Evolutionary conservation across 2,888 invertebrate species (phyloP), one percentile per base, ranked within the genome.

Genomic region (Prionchulus punctatus): DNA sequence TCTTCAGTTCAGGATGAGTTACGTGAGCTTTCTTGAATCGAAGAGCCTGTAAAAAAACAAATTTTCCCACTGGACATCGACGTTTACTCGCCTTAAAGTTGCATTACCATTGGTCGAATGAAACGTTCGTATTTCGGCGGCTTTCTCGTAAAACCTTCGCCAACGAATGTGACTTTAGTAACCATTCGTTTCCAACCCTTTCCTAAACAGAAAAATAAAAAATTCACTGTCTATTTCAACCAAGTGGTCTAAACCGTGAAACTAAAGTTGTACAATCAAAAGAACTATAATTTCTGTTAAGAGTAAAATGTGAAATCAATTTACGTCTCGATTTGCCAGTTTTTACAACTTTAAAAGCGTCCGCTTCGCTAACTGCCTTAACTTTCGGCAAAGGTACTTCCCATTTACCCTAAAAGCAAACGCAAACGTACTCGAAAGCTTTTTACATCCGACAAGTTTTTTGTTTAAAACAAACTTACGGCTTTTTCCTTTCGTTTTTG

Each of bases 151-250:
- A 98, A 98, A 57, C 86, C 87, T 71, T 99, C 98, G 0, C 96
- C 96, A 1, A 99, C 98, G 74, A 81, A 99, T 52, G 88, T 88
- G 0, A 91, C 91, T 78, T 96, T 99, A 0, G 96, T 98, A 0
- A 98, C 94, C 92, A 98, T 94, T 58, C 98, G 79, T 70, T 98
- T 99, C 98, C 98, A 98, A 0, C 88, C 89, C 76, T 98, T 98
- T 56, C 75, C 72, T 73, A 60, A 21, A 62, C 4, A n/a, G 18
- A 36, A 7, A 18, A 36, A 12, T 12, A 36, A 18, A 36, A 36
- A 36, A 12, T 36, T 12, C 36, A 36, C 18, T 12, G 7, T 36
- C 36, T 36, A 36, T n/a, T n/a, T n/a, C n/a, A n/a, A n/a, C n/a
- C n/a, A 36, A 18, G 18, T 36, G 36, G 12, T 36, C 7, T 36